Evolutionary conservation across 2,113 vertebrate species (phyloP), one percentile per base, ranked within the genome.

Genomic region (Phrynosoma blainvillii): DNA sequence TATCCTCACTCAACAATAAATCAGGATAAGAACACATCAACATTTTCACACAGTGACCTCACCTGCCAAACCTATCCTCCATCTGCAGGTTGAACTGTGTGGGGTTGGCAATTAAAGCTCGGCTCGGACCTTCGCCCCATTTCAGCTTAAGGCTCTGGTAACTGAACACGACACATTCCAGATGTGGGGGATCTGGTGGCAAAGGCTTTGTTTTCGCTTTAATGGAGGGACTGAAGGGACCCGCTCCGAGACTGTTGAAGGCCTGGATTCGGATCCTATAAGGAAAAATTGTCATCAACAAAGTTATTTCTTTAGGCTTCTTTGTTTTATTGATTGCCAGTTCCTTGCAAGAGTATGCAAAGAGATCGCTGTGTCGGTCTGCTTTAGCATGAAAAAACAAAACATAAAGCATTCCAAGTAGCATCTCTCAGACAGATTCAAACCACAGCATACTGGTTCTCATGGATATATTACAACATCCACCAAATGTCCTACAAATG

Each of bases 141-240:
- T 97, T 98, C 2, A 98, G 95, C 95, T 97, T 98, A 95, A 98
- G 96, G 95, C 97, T 98, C 94, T 98, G 97, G 92, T 97, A 96
- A 91, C 96, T 96, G 89, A 93, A 96, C 87, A 96, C 96, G 5
- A 94, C 96, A 91, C 97, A 98, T 91, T 97, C 96, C 80, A 98
- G 96, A 13, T 93, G 95, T 40, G 97, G 97, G 79, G 97, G 97
- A 65, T 95, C 96, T 3, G 97, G 97, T 93, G 97, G 97, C 90
- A 97, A 94, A 85, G 97, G 95, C 86, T 96, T 97, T 1, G 97
- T 98, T 94, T 96, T 97, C 92, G 94, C 93, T 96, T 97, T 97
- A 89, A 97, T 96, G 89, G 94, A 92, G 76, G 96, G 93, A 91
- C 97, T 98, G 93, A 97, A 98, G 73, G 97, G 97, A 62, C 97